Evolutionary conservation across 2,797 vertebrate species (phyloP), one percentile per base, ranked within the genome.

Genomic region (Hipposideros larvatus): DNA sequence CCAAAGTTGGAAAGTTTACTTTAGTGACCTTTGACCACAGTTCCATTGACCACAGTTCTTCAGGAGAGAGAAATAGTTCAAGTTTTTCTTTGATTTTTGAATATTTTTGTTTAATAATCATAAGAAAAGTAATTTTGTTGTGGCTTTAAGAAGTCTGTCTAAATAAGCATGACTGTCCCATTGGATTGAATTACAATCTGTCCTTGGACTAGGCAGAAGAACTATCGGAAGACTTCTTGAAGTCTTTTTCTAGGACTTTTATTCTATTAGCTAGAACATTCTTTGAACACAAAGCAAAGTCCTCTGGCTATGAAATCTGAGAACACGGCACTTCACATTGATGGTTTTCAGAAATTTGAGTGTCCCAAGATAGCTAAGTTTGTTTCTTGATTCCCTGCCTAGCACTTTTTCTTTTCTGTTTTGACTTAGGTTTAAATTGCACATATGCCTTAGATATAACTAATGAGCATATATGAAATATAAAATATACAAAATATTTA

Each of bases 91-190:
- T 96, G 59, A 96, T 73, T 96, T 91, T 86, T 94, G 26, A 91
- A 71, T 75, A 85, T 21, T 77, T 92, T 65, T 97, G 18, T 88
- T 85, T 26, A 75, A 61, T 46, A 19, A 92, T 94, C n/a, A 7
- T 53, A 86, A 96, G 84, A 61, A 85, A 97, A 92, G 46, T 88
- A 71, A 89, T 96, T 96, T 94, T 86, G 15, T 61, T 83, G 37
- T 96, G 55, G 19, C 26, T 92, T 92, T 78, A 61, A 93, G 92
- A 74, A 89, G 26, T 66, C 48, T 95, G 84, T 61, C 41, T 96
- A 92, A 96, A 79, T 82, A 95, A 65, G 65, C 90, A 84, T 87
- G 96, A 89, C 91, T 82, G 96, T 96, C 89, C 24, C 37, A 94
- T 92, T 91, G 96, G 21, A 82, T 21, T 92, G 65, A 26, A 91